A percentile compares a stretch with the other conserved stretches of the same genome.
Evolutionary conservation across 2,888 invertebrate species (phyloP).

Genomic region (Linnaemya vulpina): DNA sequence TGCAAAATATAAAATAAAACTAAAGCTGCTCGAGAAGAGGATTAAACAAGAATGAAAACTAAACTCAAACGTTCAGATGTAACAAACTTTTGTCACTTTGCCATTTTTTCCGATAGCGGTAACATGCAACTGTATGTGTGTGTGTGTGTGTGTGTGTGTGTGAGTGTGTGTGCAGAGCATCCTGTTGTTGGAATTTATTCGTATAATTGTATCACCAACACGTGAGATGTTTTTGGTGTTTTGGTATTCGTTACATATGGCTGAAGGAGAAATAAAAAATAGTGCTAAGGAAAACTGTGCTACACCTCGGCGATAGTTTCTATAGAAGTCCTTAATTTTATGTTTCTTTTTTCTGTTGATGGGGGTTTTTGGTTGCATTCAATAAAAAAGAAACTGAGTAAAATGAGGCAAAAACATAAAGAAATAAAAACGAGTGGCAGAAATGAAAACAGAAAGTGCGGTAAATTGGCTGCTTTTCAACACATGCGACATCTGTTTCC

Average conservation of each 20-base stretch:
- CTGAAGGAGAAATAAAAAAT: neutral
- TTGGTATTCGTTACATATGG: slow-evolving; percentile 65
- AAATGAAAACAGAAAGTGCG: slow-evolving; percentile 65
- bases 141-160: neutral
- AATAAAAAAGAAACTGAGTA: slow-evolving; percentile 18
- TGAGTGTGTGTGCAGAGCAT: neutral
- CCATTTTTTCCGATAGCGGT: slow-evolving; percentile 73
- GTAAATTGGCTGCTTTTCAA: slow-evolving; percentile 82
- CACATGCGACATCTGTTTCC: slow-evolving; percentile 80
- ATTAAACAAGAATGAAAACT: slow-evolving; percentile 56
- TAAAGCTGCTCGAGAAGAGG: slow-evolving; percentile 40
- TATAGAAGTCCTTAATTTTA: slow-evolving; percentile 41
- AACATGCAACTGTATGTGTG: neutral
- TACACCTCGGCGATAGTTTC: slow-evolving; percentile 34
- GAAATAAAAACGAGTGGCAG: slow-evolving; percentile 20
- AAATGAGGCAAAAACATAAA: slow-evolving; percentile 17
- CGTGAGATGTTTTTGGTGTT: slow-evolving; percentile 47
- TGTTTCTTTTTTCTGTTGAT: slow-evolving; percentile 17
- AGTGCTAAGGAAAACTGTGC: slow-evolving; percentile 21
- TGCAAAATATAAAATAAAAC: neutral
- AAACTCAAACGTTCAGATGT: slow-evolving; percentile 58
- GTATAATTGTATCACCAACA: slow-evolving; percentile 49
- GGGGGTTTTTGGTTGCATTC: slow-evolving; percentile 22
- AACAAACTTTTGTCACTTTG: slow-evolving; percentile 79
- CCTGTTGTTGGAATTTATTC: slow-evolving; percentile 20